phyloP scores from a whole-genome alignment of 35 echinoderm and acorn worm species.

The Ophioderma brevispina region DNA sequence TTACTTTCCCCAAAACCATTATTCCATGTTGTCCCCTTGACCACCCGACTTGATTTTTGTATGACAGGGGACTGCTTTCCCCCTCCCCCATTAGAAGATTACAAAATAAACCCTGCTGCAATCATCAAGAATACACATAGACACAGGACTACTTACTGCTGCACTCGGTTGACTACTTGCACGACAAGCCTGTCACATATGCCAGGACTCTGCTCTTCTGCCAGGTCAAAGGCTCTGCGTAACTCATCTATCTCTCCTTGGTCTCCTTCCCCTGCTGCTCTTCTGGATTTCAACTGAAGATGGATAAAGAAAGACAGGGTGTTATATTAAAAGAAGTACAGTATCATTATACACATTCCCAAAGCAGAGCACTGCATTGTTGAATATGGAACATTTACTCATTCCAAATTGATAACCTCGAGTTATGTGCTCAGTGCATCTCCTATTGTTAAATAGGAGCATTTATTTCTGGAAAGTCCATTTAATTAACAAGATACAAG shows the following conservation, averaged over 20 bases:
- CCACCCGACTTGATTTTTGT: neutral
- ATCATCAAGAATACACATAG: too few species aligned
- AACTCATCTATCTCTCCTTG: slow-evolving; percentile 74
- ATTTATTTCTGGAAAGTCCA: too few species aligned
- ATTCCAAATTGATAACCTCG: too few species aligned
- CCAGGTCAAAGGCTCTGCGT: slow-evolving; percentile 79
- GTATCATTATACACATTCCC: too few species aligned
- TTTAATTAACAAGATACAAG: too few species aligned
- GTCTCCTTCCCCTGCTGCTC: neutral
- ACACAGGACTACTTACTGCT: slow-evolving; percentile 70
- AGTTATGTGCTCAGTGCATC: too few species aligned
- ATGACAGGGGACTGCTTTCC: neutral
- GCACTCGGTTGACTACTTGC: slow-evolving; percentile 69
- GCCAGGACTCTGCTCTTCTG: slow-evolving; percentile 90
- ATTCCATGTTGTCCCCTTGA: neutral
- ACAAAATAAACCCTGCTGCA: neutral
- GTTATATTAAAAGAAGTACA: too few species aligned
- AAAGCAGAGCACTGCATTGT: too few species aligned
- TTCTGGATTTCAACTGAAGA: slow-evolving; percentile 66
- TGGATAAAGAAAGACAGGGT: slow-evolving; percentile 29
- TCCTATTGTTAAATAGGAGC: too few species aligned
- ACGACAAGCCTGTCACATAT: slow-evolving; percentile 85
- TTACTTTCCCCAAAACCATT: neutral
- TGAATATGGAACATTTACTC: too few species aligned
- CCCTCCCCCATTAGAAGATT: neutral